Percentiles rank a stretch among this genome's conserved stretches.
These are phyloP conservation scores for Hermatobates lingyangjiaoensis DNA, from an alignment of 1,140 invertebrate species.

Conservation along the genomic window DNA sequence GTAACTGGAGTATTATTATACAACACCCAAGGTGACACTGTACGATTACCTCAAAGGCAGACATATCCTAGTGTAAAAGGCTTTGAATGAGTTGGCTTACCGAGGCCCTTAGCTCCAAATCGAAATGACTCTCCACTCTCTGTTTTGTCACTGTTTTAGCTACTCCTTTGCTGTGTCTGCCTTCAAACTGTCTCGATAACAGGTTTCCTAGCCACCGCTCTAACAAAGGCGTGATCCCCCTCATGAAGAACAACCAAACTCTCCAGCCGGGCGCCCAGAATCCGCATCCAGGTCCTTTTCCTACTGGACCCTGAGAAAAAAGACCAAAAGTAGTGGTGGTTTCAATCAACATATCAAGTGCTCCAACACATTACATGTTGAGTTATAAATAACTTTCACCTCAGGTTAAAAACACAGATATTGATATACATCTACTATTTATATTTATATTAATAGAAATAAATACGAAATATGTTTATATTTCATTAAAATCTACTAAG, in stretches of 20 bases:
- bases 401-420: too few species aligned
- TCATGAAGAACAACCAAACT: constrained; percentile 98
- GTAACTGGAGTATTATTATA: too few species aligned
- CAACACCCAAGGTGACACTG: too few species aligned
- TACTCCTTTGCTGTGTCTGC: constrained; percentile 94
- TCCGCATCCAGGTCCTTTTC: constrained; percentile 97
- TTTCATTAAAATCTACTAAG: too few species aligned
- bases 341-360: too few species aligned
- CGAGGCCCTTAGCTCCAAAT: constrained; percentile 90
- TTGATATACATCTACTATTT: too few species aligned
- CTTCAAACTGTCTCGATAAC: constrained; percentile 95
- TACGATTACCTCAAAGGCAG: not conserved
- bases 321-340: too few species aligned
- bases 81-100: constrained; percentile 30
- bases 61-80: not conserved
- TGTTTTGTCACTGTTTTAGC: constrained; percentile 99
- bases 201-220: constrained; percentile 97
- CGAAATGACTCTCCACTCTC: constrained; percentile 97
- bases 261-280: constrained; percentile 99
- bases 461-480: too few species aligned
- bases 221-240: constrained; percentile 92
- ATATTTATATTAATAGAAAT: too few species aligned
- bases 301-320: constrained; percentile 65
- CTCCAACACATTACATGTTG: too few species aligned
- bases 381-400: too few species aligned